Evolutionary conservation across 2,888 invertebrate genomes (phyloP).

Genomic region (Polylopha cassiicola): DNA sequence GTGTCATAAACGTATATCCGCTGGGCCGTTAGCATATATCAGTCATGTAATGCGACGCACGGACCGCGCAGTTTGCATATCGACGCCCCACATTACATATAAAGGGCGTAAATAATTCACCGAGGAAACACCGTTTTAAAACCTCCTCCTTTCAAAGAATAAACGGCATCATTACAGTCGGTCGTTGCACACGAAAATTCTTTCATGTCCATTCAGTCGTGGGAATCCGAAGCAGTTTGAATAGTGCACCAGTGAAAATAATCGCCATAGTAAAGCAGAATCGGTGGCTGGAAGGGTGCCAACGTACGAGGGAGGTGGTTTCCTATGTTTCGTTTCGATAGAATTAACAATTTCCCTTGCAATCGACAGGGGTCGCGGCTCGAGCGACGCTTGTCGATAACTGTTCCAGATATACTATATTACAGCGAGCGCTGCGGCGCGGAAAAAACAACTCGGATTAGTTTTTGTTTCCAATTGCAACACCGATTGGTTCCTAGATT

Average conservation of each 20-base stretch:
- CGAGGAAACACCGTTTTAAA: slow-evolving; percentile 25
- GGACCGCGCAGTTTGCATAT: slow-evolving; percentile 21
- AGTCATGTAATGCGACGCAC: slow-evolving; percentile 14
- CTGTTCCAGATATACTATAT: slow-evolving; percentile 12
- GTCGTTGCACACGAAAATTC: slow-evolving; percentile 52
- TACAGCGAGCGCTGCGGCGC: slow-evolving; percentile 5
- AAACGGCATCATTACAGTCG: slow-evolving; percentile 52
- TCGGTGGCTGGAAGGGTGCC: slow-evolving; percentile 65
- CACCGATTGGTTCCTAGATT: slow-evolving; percentile 7
- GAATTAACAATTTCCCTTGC: slow-evolving; percentile 63
- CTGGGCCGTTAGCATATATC: slow-evolving; percentile 21
- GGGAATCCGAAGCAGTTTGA: slow-evolving; percentile 50
- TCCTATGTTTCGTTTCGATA: slow-evolving; percentile 62
- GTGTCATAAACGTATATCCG: slow-evolving; percentile 21
- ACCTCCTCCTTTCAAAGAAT: slow-evolving; percentile 38
- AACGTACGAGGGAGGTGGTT: slow-evolving; percentile 46
- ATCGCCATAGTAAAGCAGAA: slow-evolving; percentile 63
- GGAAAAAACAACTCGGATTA: slow-evolving; percentile 11
- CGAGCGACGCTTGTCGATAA: slow-evolving; percentile 13
- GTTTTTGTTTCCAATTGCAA: slow-evolving; percentile 10
- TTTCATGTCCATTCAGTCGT: slow-evolving; percentile 53
- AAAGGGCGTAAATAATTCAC: slow-evolving; percentile 20
- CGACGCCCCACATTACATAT: slow-evolving; percentile 15
- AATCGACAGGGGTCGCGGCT: slow-evolving; percentile 20
- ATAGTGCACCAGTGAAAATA: slow-evolving; percentile 60